A percentile compares a stretch with the other conserved stretches of the same genome.
Evolutionary conservation across 2,113 vertebrate species (phyloP).

Genomic region (Spilogale gracilis): DNA sequence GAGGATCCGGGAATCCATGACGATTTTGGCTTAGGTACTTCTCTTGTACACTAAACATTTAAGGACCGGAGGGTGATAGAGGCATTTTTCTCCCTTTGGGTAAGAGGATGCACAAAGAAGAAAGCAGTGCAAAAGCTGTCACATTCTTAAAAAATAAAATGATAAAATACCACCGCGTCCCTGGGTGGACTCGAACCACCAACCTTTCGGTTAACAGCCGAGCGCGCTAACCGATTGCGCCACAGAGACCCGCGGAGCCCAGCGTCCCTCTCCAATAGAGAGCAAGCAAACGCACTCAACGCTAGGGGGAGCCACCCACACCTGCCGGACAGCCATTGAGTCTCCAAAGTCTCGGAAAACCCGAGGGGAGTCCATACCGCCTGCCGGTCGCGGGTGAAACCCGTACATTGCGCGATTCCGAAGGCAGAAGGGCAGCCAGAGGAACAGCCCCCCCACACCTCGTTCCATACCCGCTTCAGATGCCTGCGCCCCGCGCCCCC

Average conservation of each 20-base stretch:
- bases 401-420: background rate
- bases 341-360: background rate
- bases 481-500: no score
- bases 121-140: background rate
- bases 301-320: background rate
- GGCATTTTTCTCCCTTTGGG: background rate
- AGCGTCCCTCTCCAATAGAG: fast-evolving
- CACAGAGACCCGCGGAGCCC: background rate
- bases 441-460: background rate
- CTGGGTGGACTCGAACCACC: background rate
- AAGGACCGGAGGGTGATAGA: background rate
- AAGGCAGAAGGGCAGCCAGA: background rate
- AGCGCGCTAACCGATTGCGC: background rate
- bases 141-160: background rate
- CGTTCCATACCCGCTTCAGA: background rate
- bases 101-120: background rate
- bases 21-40: background rate
- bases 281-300: no score
- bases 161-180: background rate
- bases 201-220: background rate
- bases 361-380: fast-evolving
- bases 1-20: background rate
- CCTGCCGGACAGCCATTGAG: background rate
- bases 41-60: background rate
- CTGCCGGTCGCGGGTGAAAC: background rate